Evolutionary conservation across 2,797 vertebrate genomes (phyloP).

Genomic region (Babyrousa celebensis): DNA sequence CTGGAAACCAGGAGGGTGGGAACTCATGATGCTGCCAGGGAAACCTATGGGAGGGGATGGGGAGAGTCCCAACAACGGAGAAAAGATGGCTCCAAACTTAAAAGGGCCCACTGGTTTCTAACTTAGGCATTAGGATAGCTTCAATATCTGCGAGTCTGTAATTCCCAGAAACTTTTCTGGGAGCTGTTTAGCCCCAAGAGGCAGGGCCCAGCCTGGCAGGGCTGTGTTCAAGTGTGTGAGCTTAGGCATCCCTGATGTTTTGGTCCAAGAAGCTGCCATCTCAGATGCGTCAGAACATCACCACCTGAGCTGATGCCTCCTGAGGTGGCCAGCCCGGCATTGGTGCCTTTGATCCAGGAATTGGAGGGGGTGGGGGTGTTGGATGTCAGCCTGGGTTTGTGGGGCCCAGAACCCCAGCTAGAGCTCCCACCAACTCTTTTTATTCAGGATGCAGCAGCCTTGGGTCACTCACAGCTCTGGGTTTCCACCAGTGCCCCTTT

Average conservation of each 20-base stretch:
- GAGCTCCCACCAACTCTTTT: background rate
- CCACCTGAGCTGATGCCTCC: background rate
- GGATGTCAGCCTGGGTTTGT: background rate
- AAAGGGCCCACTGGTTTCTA: background rate
- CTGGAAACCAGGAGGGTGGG: background rate
- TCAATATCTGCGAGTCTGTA: background rate
- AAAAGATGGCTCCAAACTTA: background rate
- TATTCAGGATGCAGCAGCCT: background rate
- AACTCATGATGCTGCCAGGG: background rate
- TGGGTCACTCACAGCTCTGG: background rate
- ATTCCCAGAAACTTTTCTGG: background rate
- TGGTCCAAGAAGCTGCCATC: background rate
- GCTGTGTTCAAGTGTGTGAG: background rate
- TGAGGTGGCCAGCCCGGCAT: background rate
- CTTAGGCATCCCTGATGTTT: background rate
- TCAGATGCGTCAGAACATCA: background rate
- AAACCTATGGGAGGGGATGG: background rate
- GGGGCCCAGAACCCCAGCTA: background rate
- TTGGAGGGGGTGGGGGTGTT: background rate
- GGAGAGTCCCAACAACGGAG: background rate
- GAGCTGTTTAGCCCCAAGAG: background rate
- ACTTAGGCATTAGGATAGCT: background rate
- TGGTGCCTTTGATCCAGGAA: background rate
- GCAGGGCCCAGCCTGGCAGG: background rate
- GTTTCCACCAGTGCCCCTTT: background rate